Percentiles rank a stretch among this genome's conserved stretches.
Evolutionary conservation across 2,888 invertebrate genomes (phyloP).

Genomic region (Amblyteles armatorius): DNA sequence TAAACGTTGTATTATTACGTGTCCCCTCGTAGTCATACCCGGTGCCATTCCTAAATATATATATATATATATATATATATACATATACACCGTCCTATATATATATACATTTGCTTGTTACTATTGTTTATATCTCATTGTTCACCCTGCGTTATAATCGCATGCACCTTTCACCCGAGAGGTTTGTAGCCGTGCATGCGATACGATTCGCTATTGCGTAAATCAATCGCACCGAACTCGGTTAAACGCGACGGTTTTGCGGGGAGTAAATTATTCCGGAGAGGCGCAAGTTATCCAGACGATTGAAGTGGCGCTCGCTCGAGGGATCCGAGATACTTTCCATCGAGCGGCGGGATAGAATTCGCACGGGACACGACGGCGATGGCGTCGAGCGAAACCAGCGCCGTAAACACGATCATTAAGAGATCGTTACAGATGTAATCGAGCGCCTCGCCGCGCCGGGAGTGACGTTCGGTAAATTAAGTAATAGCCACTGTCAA

Average conservation of each 20-base stretch:
- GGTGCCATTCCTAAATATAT: constrained; percentile 23
- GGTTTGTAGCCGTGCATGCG: constrained; percentile 26
- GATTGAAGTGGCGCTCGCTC: constrained; percentile 18
- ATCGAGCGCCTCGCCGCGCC: constrained; percentile 44
- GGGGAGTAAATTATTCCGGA: constrained; percentile 12
- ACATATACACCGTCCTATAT: background rate
- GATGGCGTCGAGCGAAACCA: background rate
- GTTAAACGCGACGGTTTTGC: constrained; percentile 14
- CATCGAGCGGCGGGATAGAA: constrained; percentile 48
- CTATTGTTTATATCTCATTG: constrained; percentile 29
- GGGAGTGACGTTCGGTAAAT: constrained; percentile 60
- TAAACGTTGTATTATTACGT: constrained; percentile 61
- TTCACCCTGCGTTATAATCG: constrained; percentile 39
- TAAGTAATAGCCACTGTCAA: constrained; percentile 68
- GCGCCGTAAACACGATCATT: constrained; percentile 65
- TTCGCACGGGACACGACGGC: constrained; percentile 30
- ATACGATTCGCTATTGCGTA: constrained; percentile 39
- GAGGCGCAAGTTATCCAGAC: background rate
- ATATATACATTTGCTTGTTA: constrained; percentile 6
- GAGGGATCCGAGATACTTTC: constrained; percentile 9
- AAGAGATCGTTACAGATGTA: constrained; percentile 64
- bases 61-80: background rate
- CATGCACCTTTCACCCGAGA: constrained; percentile 49
- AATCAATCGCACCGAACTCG: constrained; percentile 23
- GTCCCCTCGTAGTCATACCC: constrained; percentile 20